Conservation (phyloP, 1,140 invertebrate species). For the Tyrophagus putrescentiae region DNA sequence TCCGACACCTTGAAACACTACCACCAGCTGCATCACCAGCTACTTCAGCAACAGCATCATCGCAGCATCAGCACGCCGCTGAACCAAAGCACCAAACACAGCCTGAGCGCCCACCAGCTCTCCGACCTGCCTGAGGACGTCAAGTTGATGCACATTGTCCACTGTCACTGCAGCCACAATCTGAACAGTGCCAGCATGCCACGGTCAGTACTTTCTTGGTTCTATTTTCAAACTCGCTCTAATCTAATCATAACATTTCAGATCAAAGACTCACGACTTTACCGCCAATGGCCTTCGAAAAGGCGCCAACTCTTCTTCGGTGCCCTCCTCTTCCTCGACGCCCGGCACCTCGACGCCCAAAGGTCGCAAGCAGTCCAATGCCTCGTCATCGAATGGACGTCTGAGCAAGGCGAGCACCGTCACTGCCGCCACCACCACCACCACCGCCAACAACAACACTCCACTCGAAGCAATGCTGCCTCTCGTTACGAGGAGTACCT, state of each 20-base stretch:
- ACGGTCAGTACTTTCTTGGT: not conserved
- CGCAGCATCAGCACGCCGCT: too few species aligned
- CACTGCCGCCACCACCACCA: not conserved
- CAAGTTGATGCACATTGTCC: slow-evolving; percentile 7
- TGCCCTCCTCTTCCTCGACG: not conserved
- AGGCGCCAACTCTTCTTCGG: too few species aligned
- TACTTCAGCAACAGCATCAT: too few species aligned
- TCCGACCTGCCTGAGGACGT: not conserved
- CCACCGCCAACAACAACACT: not conserved
- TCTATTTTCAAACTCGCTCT: not conserved
- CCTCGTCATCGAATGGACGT: not conserved
- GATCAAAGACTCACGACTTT: slow-evolving; percentile 23
- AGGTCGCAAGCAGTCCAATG: not conserved
- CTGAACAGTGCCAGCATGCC: not conserved
- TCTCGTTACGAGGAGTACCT: slow-evolving; percentile 28
- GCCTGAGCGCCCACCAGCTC: not conserved
- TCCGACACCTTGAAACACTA: too few species aligned
- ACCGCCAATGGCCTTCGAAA: not conserved
- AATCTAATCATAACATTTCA: not conserved
- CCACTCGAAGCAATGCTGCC: not conserved
- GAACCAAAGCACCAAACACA: too few species aligned
- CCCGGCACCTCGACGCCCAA: not conserved
- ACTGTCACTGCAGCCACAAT: not conserved
- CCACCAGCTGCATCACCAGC: too few species aligned
- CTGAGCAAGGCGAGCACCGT: not conserved